Base-by-base conservation (phyloP, 1,140 invertebrate species). In the Trachymyrmex cornetzi region DNA sequence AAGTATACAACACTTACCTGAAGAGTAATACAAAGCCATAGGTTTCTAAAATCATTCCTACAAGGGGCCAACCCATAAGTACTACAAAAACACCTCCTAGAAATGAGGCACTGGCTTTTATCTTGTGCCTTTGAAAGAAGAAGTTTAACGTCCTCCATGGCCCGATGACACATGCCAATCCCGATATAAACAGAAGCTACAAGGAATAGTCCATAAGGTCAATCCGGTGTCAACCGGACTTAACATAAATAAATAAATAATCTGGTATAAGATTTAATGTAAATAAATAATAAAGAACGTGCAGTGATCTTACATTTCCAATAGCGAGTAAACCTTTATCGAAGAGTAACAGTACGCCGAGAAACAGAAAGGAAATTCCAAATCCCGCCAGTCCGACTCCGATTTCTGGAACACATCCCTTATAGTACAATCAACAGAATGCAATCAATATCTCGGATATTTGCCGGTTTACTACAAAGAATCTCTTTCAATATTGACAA, bases 321-420 rank as follows among this genome's bases (percentile, higher is more conserved):
- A 99, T 99, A 14, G 99, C 99, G 67, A 99, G 96, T 87, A 99
- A 96, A 88, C 99, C 99, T 96, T 99, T 99, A 95, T 99, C 99
- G 96, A 99, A 99, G 22, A 99, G 96, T 64, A 99, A 95, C 57
- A 99, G 92, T 71, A 99, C 97, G 77, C 99, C 99, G 24, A 99
- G 96, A 92, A 99, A 99, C 24, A 99, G 96, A 93, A 99, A 99
- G 67, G 98, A 97, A 90, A 99, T 97, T 16, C 99, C 99, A 96
- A 99, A 99, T 55, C 98, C 98, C 55, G 99, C 98, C 69, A 99
- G 96, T 19, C 99, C 99, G 55, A 99, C 98, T 63, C 99, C 99
- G 94, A 99, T 99, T 96, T 99, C 98, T 99, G 94, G 86, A 91
- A 92, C 24, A 79, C 50, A 87, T 77, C 34, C 55, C 24, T 64